Percentiles rank a stretch among this genome's conserved stretches.
These are phyloP conservation scores for Poecile atricapillus DNA, from an alignment of 2,113 vertebrate species.

Conservation along the genomic window DNA sequence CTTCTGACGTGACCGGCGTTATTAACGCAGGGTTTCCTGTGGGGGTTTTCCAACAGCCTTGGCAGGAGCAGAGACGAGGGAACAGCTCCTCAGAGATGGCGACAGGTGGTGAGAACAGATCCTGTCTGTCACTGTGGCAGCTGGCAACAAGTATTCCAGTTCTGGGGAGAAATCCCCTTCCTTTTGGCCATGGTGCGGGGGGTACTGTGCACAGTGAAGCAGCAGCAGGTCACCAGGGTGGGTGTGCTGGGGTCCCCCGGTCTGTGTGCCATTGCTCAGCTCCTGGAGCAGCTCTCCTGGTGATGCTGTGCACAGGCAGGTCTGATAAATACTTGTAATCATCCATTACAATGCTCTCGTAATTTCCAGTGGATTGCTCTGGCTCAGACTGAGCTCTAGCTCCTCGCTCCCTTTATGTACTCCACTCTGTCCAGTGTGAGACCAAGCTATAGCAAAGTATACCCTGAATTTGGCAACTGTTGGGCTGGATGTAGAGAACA, in stretches of 20 bases:
- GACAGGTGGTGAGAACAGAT: neutral
- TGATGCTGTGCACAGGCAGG: neutral
- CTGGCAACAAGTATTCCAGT: fast-evolving
- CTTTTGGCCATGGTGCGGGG: neutral
- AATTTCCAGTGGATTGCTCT: neutral
- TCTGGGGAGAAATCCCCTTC: neutral
- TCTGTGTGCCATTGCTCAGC: neutral
- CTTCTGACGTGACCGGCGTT: fast-evolving
- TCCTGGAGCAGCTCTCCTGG: neutral
- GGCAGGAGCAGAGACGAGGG: neutral
- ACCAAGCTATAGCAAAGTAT: neutral
- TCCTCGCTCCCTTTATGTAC: fast-evolving
- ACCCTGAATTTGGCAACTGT: fast-evolving
- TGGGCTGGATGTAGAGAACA: neutral
- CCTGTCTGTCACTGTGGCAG: neutral
- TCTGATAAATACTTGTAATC: neutral
- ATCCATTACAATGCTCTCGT: neutral
- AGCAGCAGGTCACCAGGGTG: neutral
- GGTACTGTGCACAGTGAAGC: fast-evolving
- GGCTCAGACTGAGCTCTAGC: fast-evolving
- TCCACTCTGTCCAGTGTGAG: neutral
- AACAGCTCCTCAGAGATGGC: neutral
- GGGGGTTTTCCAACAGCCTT: neutral
- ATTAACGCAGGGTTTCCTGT: neutral
- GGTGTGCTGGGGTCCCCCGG: neutral